A percentile compares a stretch with the other conserved stretches of the same genome.
These are phyloP conservation scores for Temnothorax unifasciatus DNA, from an alignment of 2,888 invertebrate genomes.

Conservation along the genomic window DNA sequence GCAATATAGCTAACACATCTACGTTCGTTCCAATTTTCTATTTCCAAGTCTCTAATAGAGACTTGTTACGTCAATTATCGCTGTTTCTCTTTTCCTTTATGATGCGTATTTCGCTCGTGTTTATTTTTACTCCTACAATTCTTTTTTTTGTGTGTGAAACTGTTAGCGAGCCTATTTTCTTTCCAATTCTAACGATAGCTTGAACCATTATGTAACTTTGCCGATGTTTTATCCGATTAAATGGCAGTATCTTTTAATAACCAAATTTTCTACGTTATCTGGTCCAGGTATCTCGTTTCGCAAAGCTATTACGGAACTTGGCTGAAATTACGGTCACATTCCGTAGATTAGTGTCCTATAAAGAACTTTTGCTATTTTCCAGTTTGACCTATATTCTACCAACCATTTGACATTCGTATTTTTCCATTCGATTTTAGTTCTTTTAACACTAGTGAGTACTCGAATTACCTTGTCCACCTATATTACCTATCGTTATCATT, in stretches of 20 bases:
- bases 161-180: not conserved
- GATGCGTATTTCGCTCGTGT: not conserved
- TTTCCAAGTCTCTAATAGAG: not conserved
- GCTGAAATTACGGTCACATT: constrained; percentile 63
- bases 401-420: constrained; percentile 11
- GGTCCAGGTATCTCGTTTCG: constrained; percentile 36
- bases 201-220: not conserved
- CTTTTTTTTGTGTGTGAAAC: not conserved
- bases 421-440: constrained; percentile 31
- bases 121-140: constrained; percentile 6
- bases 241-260: constrained; percentile 43
- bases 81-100: not conserved
- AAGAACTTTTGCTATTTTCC: constrained; percentile 62
- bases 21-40: not conserved
- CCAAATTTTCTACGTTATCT: constrained; percentile 45
- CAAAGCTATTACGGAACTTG: constrained; percentile 62
- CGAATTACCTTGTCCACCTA: not conserved
- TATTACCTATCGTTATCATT: not conserved
- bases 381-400: constrained; percentile 59
- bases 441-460: constrained; percentile 4
- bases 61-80: not conserved
- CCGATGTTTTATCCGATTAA: not conserved
- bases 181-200: not conserved
- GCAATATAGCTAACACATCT: not conserved
- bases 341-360: constrained; percentile 57